Percentiles rank a stretch among this genome's conserved stretches.
Conservation (phyloP, 2,888 invertebrate genomes). For the Trachelus iudaicus region DNA sequence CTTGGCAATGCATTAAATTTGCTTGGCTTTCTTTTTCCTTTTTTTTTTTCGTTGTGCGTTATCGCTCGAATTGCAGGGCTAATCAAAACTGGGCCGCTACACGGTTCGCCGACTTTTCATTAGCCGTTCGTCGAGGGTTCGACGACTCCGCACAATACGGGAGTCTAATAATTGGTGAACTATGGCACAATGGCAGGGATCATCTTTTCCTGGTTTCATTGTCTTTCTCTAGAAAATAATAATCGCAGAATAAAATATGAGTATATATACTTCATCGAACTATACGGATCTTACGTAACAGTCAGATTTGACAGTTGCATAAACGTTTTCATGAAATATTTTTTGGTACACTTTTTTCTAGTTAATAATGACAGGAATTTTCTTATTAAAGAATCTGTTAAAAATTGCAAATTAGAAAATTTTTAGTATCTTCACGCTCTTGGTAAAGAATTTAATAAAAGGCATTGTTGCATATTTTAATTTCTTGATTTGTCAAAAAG, state of each 20-base stretch:
- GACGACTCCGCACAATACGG: slow-evolving; percentile 53
- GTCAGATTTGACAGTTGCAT: background rate
- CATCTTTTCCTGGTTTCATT: slow-evolving; percentile 15
- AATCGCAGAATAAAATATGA: background rate
- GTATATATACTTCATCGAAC: background rate
- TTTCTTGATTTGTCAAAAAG: background rate
- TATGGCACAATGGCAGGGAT: slow-evolving; percentile 25
- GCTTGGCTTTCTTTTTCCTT: background rate
- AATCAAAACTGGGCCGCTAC: slow-evolving; percentile 25
- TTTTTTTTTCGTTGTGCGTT: background rate
- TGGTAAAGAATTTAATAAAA: background rate
- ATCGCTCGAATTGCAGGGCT: slow-evolving; percentile 17
- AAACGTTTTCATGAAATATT: background rate
- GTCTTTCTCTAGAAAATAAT: slow-evolving; percentile 23
- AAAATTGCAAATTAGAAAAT: background rate
- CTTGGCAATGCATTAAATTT: background rate
- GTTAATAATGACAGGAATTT: background rate
- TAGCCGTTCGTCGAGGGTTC: slow-evolving; percentile 48
- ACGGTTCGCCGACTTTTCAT: slow-evolving; percentile 53
- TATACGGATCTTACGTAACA: background rate
- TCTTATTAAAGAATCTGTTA: background rate
- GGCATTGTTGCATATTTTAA: background rate
- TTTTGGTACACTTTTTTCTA: background rate
- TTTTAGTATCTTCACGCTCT: too few relatives aligned
- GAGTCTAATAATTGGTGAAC: slow-evolving; percentile 36